These are phyloP conservation scores for Agrochola macilenta DNA, from an alignment of 2,888 invertebrate genomes.

Conservation along the genomic window DNA sequence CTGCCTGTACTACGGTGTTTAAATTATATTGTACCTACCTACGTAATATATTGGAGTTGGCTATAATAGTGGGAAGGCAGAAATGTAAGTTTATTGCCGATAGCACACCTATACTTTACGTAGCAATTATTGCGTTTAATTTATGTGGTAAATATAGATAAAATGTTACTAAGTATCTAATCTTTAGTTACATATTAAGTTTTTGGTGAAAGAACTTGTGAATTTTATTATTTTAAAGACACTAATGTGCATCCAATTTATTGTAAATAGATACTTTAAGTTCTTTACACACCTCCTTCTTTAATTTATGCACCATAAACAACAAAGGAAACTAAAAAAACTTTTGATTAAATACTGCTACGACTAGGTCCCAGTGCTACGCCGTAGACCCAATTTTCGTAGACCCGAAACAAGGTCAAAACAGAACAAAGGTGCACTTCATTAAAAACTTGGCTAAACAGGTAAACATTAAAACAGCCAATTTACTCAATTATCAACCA, in stretches of 20 bases:
- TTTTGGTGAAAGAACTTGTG: neutral
- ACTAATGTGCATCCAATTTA: neutral
- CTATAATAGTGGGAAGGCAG: slow-evolving; percentile 38
- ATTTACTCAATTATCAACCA: slow-evolving; percentile 14
- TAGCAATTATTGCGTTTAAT: slow-evolving; percentile 46
- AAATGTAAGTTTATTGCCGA: slow-evolving; percentile 26
- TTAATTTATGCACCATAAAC: neutral
- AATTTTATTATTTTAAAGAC: neutral
- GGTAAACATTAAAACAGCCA: slow-evolving; percentile 7
- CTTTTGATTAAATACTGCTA: slow-evolving; percentile 3
- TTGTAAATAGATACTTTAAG: neutral
- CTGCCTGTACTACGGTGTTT: slow-evolving; percentile 52
- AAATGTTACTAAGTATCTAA: neutral
- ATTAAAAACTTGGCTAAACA: slow-evolving; percentile 26
- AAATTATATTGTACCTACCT: slow-evolving; percentile 57
- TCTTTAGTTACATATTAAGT: neutral
- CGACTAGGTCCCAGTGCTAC: slow-evolving; percentile 28
- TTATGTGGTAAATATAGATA: slow-evolving; percentile 24
- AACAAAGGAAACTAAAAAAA: neutral
- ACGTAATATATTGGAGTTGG: slow-evolving; percentile 46
- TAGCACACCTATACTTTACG: slow-evolving; percentile 20
- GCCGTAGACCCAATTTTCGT: slow-evolving; percentile 48
- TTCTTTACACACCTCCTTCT: neutral
- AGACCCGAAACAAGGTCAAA: slow-evolving; percentile 25
- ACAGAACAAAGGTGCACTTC: slow-evolving; percentile 31